These are phyloP conservation scores for Hydrotaea cyrtoneurina DNA, from an alignment of 2,888 invertebrate genomes.

Conservation along the genomic window DNA sequence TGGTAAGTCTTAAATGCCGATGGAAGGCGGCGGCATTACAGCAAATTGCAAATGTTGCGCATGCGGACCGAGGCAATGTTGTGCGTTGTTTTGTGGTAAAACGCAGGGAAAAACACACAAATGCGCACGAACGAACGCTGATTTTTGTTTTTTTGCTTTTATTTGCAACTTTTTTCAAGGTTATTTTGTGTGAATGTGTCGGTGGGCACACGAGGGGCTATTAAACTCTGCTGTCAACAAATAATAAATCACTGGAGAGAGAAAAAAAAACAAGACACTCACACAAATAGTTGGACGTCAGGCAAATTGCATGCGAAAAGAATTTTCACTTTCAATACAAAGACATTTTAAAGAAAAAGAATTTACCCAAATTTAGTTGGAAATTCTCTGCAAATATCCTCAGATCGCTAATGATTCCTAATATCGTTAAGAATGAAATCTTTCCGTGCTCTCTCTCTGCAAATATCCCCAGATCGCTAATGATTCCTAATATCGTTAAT, in stretches of 20 bases:
- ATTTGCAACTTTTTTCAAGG: conserved; percentile 66
- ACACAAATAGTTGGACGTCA: background rate
- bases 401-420: no score
- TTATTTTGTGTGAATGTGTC: conserved; percentile 45
- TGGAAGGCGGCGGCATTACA: background rate
- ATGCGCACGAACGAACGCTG: conserved; percentile 38
- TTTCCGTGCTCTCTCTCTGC: no score
- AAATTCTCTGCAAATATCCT: no score
- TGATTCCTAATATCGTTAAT: no score
- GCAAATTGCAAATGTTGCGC: conserved; percentile 10
- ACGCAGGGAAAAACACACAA: conserved; percentile 37
- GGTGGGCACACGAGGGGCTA: background rate
- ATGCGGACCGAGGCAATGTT: background rate
- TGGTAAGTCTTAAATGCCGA: background rate
- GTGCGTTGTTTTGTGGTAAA: background rate
- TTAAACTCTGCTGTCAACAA: conserved; percentile 34
- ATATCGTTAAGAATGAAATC: no score
- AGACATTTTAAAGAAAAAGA: background rate
- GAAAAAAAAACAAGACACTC: background rate
- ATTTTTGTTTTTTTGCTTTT: conserved; percentile 30
- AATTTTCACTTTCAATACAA: conserved; percentile 14
- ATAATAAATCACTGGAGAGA: conserved; percentile 23
- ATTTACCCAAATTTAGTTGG: no score
- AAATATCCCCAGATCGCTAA: no score
- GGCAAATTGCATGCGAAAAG: background rate